Conservation (phyloP, 2,797 vertebrate genomes). For the Crax fasciolata region DNA sequence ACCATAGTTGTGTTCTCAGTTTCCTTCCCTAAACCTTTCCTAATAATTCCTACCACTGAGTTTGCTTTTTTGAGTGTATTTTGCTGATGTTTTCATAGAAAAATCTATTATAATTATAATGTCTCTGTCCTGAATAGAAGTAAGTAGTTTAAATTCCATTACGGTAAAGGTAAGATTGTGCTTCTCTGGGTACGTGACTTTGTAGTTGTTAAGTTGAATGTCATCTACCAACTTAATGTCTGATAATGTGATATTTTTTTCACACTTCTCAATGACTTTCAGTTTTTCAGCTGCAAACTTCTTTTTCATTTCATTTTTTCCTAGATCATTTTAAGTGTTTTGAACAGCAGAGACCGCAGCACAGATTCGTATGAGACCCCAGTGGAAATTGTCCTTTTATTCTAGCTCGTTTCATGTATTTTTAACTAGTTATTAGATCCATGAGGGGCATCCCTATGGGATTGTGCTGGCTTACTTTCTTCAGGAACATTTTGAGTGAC, state of each 20-base stretch:
- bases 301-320: neutral
- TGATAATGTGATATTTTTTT: neutral
- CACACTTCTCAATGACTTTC: neutral
- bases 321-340: neutral
- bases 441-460: neutral
- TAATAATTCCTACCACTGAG: neutral
- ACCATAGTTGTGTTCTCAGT: neutral
- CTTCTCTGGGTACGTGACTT: neutral
- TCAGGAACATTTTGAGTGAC: neutral
- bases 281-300: neutral
- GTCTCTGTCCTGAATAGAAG: neutral
- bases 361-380: neutral
- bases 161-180: neutral
- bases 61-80: constrained; percentile 1
- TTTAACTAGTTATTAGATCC: neutral
- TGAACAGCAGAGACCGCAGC: neutral
- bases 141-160: neutral
- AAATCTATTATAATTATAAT: neutral
- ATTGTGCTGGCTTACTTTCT: neutral
- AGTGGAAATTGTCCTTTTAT: neutral
- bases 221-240: neutral
- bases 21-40: neutral
- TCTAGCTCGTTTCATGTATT: neutral
- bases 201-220: neutral
- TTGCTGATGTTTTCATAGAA: neutral